Evolutionary conservation across 2,113 vertebrate genomes (phyloP).

Genomic region (Meleagris gallopavo): DNA sequence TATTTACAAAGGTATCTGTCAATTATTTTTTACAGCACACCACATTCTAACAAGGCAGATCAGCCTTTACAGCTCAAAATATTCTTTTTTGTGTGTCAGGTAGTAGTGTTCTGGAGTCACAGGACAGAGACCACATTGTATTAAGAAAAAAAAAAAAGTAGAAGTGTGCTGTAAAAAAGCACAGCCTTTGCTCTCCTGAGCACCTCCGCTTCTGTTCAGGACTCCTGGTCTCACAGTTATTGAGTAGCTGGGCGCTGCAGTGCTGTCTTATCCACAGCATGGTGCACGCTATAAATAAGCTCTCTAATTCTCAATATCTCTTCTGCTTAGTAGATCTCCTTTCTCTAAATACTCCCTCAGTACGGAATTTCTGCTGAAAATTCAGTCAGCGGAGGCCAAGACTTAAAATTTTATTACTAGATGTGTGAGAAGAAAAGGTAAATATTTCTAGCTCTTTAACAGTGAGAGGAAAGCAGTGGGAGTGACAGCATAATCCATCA

Average conservation of each 20-base stretch:
- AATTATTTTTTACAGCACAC: background rate
- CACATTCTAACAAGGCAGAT: background rate
- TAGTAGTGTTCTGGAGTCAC: background rate
- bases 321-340: background rate
- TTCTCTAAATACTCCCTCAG: background rate
- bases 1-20: background rate
- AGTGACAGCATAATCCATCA: background rate
- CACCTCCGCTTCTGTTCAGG: background rate
- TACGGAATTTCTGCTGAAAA: constrained; percentile 16
- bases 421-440: background rate
- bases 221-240: background rate
- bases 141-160: background rate
- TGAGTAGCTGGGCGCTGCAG: background rate
- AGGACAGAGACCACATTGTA: background rate
- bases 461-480: background rate
- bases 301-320: constrained; percentile 17
- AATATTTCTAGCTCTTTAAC: constrained; percentile 49
- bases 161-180: background rate
- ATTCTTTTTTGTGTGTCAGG: background rate
- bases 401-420: constrained; percentile 19
- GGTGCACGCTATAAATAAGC: constrained; percentile 15
- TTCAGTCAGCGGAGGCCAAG: background rate
- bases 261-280: background rate
- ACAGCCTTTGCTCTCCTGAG: background rate
- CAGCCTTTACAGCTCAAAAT: background rate